Evolutionary conservation across 2,113 vertebrate genomes (phyloP).

Genomic region (Gobio gobio): DNA sequence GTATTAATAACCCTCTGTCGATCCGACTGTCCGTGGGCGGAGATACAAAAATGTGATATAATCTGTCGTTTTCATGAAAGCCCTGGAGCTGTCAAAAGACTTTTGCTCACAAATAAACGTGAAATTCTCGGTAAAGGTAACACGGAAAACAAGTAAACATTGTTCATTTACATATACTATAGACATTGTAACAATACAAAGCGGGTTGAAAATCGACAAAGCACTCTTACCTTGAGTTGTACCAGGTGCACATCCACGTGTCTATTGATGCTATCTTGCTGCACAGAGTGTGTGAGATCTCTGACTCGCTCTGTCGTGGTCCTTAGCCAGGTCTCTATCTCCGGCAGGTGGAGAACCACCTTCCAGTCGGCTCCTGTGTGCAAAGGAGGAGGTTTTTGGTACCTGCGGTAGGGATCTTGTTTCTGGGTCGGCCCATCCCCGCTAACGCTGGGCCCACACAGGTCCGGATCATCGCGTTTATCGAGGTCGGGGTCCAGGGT

Average conservation of each 20-base stretch:
- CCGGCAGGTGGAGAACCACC: conserved; percentile 94
- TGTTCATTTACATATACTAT: no score
- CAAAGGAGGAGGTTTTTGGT: conserved; percentile 89
- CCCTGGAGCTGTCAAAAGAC: no score
- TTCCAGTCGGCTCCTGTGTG: conserved; percentile 97
- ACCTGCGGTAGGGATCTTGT: conserved; percentile 74
- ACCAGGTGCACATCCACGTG: conserved; percentile 96
- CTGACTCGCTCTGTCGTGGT: conserved; percentile 87
- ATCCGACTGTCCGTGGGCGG: no score
- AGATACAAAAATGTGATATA: no score
- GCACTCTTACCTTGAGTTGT: conserved; percentile 90
- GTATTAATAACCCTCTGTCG: no score
- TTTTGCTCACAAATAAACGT: no score
- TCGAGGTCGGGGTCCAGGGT: conserved; percentile 70
- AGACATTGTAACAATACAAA: no score
- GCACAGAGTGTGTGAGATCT: conserved; percentile 90
- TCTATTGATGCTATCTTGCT: conserved; percentile 86
- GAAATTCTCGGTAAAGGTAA: no score
- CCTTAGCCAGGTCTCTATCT: conserved; percentile 96
- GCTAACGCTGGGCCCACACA: conserved; percentile 65
- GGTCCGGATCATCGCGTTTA: conserved; percentile 64
- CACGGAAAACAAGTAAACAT: no score
- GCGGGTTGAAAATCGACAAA: no score
- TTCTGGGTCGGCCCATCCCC: conserved; percentile 69
- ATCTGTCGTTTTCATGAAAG: no score